Evolutionary conservation across 37 sponge, comb jelly and placozoan genomes (phyloP), one percentile per base, ranked within the genome.

Genomic region (Beroe forskalii): DNA sequence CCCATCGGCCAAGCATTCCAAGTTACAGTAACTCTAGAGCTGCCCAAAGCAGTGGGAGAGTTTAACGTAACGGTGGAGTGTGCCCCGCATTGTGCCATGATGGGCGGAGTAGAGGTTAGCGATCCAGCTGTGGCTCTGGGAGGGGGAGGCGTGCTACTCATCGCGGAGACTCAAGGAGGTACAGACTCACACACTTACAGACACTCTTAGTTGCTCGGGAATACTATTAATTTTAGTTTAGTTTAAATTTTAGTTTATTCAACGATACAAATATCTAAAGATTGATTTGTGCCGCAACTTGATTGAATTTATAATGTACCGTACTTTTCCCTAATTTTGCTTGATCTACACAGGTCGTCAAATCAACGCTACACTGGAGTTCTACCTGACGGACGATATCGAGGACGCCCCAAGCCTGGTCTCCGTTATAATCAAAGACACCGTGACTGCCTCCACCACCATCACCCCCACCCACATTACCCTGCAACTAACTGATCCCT

Each of bases 31-130:
- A 69, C 27, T 20, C 27, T 33, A 1, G 36, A 1, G 17, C 1
- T 69, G 4, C 72, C 72, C 19, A 31, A 69, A 69, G 72, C 33
- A 35, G 32, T 32, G 32, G 72, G 72, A 32, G 72, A 69, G 27
- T 27, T 69, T 12, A 35, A 69, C 4, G 32, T 69, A 36, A 36
- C 72, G 0, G 38, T 69, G 35, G 32, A 69, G 33, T 69, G 72
- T 69, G 72, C 1, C 1, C 33, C 27, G 19, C 35, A 69, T 37
- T 69, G 72, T 69, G 37, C 12, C 37, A 14, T 69, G 17, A 9
- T 69, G 20, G 38, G 37, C 1, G 72, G 32, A 3, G 27, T 69
- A 33, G 32, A 36, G 14, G 37, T 69, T 1, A 14, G 9, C 3
- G 66, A 64, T 64, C 1, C 35, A 9, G 72, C 27, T 28, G 27